Evolutionary conservation across 2,797 vertebrate species (phyloP).

Genomic region (Kryptolebias ocellatus): DNA sequence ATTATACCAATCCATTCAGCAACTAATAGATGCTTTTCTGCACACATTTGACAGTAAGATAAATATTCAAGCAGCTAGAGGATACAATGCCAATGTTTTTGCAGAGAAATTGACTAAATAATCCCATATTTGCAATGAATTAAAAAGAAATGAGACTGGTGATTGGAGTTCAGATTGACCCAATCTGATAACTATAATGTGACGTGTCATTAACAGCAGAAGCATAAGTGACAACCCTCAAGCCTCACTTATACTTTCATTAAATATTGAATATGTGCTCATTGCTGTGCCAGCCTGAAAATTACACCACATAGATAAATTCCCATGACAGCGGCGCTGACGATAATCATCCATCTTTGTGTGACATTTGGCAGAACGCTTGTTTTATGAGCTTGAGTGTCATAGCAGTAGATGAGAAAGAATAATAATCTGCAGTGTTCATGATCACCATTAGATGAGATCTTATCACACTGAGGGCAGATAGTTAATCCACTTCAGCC

Average conservation of each 20-base stretch:
- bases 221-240: conserved; percentile 77
- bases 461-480: conserved; percentile 59
- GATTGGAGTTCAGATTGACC: conserved; percentile 71
- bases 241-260: conserved; percentile 79
- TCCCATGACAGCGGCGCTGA: conserved; percentile 75
- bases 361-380: conserved; percentile 75
- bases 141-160: conserved; percentile 66
- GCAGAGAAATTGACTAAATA: conserved; percentile 48
- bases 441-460: conserved; percentile 63
- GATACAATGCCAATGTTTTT: conserved; percentile 43
- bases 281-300: conserved; percentile 71
- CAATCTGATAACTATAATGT: conserved; percentile 75
- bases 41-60: conserved; percentile 37
- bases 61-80: conserved; percentile 18
- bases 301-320: conserved; percentile 74
- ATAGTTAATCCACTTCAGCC: conserved; percentile 65
- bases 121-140: conserved; percentile 70
- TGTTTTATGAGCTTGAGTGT: conserved; percentile 78
- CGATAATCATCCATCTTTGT: conserved; percentile 74
- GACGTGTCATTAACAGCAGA: conserved; percentile 72
- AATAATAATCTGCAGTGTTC: conserved; percentile 74
- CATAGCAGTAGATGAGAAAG: conserved; percentile 66
- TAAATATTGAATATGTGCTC: conserved; percentile 78
- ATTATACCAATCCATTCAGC: conserved; percentile 56
- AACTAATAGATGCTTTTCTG: conserved; percentile 63